Conservation (phyloP, 2,888 invertebrate genomes). For the Drosophila recens region DNA sequence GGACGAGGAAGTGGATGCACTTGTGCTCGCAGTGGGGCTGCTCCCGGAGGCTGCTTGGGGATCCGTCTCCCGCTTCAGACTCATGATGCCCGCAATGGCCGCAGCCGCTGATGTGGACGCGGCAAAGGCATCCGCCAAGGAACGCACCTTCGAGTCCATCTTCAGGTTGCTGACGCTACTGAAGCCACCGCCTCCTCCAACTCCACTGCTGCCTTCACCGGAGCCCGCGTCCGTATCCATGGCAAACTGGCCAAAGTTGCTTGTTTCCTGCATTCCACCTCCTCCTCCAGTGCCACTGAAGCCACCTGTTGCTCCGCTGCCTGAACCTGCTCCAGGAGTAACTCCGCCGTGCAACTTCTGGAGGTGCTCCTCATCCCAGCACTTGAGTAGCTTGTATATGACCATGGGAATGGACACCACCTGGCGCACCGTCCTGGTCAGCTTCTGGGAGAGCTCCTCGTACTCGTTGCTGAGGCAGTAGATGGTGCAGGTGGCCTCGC, state of each 20-base stretch:
- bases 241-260: conserved; percentile 46
- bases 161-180: conserved; percentile 58
- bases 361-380: conserved; percentile 92
- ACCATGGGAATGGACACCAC: conserved; percentile 97
- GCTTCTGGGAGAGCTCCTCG: conserved; percentile 84
- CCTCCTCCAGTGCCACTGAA: conserved; percentile 37
- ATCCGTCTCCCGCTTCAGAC: conserved; percentile 67
- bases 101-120: conserved; percentile 76
- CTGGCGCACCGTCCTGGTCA: conserved; percentile 91
- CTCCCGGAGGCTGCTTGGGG: conserved; percentile 40
- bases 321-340: conserved; percentile 32
- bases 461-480: conserved; percentile 88
- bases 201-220: conserved; percentile 10
- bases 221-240: conserved; percentile 32
- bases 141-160: conserved; percentile 70
- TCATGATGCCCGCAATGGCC: conserved; percentile 67
- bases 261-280: conserved; percentile 11
- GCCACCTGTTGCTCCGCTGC: conserved; percentile 44
- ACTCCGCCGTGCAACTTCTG: conserved; percentile 84
- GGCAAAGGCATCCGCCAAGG: conserved; percentile 67
- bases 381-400: conserved; percentile 93
- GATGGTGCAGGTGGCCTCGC: conserved; percentile 91
- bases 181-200: conserved; percentile 41
- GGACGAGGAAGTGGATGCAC: background rate
- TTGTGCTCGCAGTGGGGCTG: conserved; percentile 32